These are phyloP conservation scores for Homalodisca vitripennis DNA, from an alignment of 1,140 invertebrate species.

Conservation along the genomic window DNA sequence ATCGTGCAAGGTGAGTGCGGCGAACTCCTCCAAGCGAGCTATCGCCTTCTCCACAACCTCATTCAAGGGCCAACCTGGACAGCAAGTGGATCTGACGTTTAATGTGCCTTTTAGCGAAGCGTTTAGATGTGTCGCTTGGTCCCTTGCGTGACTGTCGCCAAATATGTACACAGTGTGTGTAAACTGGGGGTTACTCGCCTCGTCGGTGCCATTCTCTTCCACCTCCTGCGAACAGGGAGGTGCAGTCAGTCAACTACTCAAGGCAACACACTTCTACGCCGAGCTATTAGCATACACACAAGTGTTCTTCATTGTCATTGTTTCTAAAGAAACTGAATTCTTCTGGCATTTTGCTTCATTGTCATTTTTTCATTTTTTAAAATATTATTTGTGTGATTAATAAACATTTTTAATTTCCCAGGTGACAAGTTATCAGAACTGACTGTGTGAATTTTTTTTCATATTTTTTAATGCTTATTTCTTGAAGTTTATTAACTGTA, in stretches of 20 bases:
- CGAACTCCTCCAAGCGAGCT: background rate
- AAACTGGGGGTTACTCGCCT: background rate
- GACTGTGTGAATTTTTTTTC: no score
- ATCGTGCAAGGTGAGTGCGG: background rate
- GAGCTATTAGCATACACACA: background rate
- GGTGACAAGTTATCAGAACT: no score
- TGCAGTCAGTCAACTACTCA: background rate
- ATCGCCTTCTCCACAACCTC: conserved; percentile 16
- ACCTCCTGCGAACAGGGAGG: conserved; percentile 6
- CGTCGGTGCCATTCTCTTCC: background rate
- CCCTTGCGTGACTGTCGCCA: conserved; percentile 16
- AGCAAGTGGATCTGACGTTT: conserved; percentile 4
- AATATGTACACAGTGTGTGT: conserved; percentile 18
- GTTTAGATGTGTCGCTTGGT: conserved; percentile 24
- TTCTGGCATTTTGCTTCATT: background rate
- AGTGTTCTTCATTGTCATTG: no score
- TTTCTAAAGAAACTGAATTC: no score
- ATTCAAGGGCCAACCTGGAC: conserved; percentile 4
- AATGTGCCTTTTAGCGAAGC: conserved; percentile 2
- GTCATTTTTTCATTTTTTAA: no score
- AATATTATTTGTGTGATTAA: no score
- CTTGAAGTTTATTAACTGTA: no score
- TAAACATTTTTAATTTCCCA: no score
- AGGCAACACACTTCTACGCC: conserved; percentile 18
- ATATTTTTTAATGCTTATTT: no score